Evolutionary conservation across 2,797 vertebrate genomes (phyloP).

Genomic region (Labeo calbasu): DNA sequence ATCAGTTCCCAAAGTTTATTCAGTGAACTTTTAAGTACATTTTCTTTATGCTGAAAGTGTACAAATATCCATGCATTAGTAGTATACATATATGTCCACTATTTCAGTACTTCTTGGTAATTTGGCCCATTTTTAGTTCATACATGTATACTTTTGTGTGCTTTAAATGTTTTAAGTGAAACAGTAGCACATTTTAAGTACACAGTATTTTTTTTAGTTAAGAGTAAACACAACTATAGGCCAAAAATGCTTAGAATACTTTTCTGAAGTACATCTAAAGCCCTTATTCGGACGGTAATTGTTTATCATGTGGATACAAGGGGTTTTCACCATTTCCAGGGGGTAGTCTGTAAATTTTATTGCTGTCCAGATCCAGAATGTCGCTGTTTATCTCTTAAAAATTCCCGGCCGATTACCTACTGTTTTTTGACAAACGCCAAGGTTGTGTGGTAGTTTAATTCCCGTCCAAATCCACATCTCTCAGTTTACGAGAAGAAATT

Average conservation of each 20-base stretch:
- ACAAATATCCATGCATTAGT: not conserved
- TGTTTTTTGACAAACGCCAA: too few relatives aligned
- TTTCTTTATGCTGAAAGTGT: not conserved
- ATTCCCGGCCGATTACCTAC: too few relatives aligned
- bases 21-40: not conserved
- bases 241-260: not conserved
- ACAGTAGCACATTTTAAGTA: not conserved
- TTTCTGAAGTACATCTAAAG: not conserved
- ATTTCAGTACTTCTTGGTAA: not conserved
- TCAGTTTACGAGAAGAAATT: too few relatives aligned
- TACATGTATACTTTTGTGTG: not conserved
- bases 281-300: too few relatives aligned
- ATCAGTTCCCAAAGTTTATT: not conserved
- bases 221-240: not conserved
- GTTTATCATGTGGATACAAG: too few relatives aligned
- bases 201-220: not conserved
- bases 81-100: not conserved
- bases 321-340: too few relatives aligned
- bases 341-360: too few relatives aligned
- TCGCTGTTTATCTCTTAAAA: too few relatives aligned
- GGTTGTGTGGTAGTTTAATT: too few relatives aligned
- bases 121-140: not conserved
- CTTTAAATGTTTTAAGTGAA: not conserved
- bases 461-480: too few relatives aligned
- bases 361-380: too few relatives aligned